Evolutionary conservation across 2,113 vertebrate genomes (phyloP), one percentile per base, ranked within the genome.

Genomic region (Xiphias gladius): DNA sequence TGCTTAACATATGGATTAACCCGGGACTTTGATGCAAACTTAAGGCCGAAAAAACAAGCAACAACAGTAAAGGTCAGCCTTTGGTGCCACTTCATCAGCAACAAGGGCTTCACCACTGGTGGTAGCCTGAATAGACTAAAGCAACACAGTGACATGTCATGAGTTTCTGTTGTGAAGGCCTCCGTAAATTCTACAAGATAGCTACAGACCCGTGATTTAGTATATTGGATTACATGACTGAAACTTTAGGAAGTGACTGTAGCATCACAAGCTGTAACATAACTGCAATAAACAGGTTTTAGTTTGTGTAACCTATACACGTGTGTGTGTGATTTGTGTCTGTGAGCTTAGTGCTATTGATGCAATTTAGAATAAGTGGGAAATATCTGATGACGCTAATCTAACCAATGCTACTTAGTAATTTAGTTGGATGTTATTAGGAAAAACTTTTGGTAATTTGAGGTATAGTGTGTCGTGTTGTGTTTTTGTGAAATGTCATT

Each of bases 11-110:
- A 5, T 64, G 20, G n/a, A 75, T 76, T 35, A 63, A 52, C n/a
- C 28, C 19, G 54, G 50, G 24, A 61, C 75, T 59, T 55, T 64
- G 28, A 63, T 71, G 26, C 20, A 58, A 62, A 79, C 61, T 48
- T 58, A 30, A 69, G 37, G 4, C 14, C 63, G 41, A 75, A 35
- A 54, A 64, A 46, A 50, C 37, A 64, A 52, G 17, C 68, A 64
- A 69, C 57, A 54, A n/a, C 28, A 59, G 65, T 19, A 62, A 50
- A 57, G 80, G 79, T 70, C 52, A 76, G n/a, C 48, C 24, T 76
- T 54, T 37, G 59, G 13, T 77, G 67, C 26, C 0, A 8, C 28
- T 22, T 58, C 28, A 41, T 26, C 32, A 16, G 4, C 32, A 50
- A 28, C 73, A 70, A 28, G 32, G 14, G 1, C 41, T 73, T 43